Evolutionary conservation across 2,888 invertebrate species (phyloP), one percentile per base, ranked within the genome.

Genomic region (Ischnura elegans): DNA sequence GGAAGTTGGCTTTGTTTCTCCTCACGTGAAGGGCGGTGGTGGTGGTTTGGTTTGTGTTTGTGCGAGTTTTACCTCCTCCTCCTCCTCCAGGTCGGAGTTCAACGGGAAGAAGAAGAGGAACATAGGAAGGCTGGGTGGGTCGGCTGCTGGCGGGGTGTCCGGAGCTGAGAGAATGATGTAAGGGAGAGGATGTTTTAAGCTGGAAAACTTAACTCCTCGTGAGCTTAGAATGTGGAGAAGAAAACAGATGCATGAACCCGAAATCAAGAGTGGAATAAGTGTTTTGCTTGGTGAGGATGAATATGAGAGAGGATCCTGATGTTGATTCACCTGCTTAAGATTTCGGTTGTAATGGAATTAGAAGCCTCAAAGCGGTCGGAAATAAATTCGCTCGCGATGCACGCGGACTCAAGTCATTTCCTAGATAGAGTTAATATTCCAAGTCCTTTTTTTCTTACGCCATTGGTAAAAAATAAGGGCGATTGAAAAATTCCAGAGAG

Each of bases 1-100:
- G 76, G 76, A 76, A 76, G 76, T 76, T 76, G 76, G 76, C 36
- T 36, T 76, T 76, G 76, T 76, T 76, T 76, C 76, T 29, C 76
- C 13, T 25, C 6, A 36, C 8, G 76, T 29, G 36, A 16, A 4
- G 36, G 29, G 76, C 2, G 13, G n/a, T 36, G 76, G 36, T 13
- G 6, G 76, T 36, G 29, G 29, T 76, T 76, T 76, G 76, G 76
- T 76, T 76, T 76, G 76, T 76, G 76, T 76, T 76, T 76, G 76
- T 76, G 76, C 76, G 76, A 76, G 76, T 76, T 76, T 76, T 76
- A 29, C 76, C 76, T 76, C 36, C 76, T 76, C 29, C 36, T 76
- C 36, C 36, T 10, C 76, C 76, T 76, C 36, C 76, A 36, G 76
- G 29, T 29, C 36, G 76, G 76, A 36, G 76, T 76, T 29, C 36